A percentile compares a stretch with the other conserved stretches of the same genome.
Conservation (phyloP, 2,797 vertebrate genomes). For the Phataginus tetradactyla region DNA sequence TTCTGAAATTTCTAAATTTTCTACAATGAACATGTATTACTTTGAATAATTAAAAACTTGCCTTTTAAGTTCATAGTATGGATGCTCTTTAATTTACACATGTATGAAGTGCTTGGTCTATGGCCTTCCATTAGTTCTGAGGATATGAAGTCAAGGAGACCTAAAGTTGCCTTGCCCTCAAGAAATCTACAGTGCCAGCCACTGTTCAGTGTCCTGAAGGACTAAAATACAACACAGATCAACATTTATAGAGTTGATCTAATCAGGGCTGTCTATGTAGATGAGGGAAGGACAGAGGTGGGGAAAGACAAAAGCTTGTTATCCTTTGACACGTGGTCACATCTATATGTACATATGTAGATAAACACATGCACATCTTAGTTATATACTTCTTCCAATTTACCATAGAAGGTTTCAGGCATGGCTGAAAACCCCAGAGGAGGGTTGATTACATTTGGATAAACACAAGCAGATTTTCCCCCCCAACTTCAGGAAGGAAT, state of each 20-base stretch:
- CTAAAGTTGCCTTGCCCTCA: too few relatives aligned
- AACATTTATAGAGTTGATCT: neutral
- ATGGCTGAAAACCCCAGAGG: neutral
- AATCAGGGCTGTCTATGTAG: neutral
- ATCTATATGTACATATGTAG: too few relatives aligned
- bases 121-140: neutral
- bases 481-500: neutral
- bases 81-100: neutral
- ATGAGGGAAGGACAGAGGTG: neutral
- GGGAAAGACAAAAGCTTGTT: neutral
- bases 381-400: constrained; percentile 10
- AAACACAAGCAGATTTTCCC: neutral
- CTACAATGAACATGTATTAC: neutral
- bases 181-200: neutral
- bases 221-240: neutral
- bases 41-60: constrained; percentile 9
- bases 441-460: neutral
- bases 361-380: neutral
- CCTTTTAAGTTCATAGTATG: neutral
- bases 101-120: neutral
- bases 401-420: neutral
- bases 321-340: too few relatives aligned
- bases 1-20: constrained; percentile 8
- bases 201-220: neutral
- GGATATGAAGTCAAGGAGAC: neutral